phyloP scores from a whole-genome alignment of 2,797 vertebrate species.

The Botia almorhae region DNA sequence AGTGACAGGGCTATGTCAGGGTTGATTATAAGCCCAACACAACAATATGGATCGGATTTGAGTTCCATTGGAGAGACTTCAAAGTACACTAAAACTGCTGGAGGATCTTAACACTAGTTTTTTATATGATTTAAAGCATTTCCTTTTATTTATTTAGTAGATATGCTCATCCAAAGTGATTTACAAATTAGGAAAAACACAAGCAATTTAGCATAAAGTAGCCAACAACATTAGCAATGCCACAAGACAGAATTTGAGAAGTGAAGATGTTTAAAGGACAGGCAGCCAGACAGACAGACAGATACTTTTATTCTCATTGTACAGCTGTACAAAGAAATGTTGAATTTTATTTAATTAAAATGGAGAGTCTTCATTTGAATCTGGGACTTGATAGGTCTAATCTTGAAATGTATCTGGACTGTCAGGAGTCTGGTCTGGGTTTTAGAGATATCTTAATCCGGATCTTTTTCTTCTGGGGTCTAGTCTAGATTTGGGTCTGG shows the following conservation, averaged over 20 bases:
- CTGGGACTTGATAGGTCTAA: not conserved
- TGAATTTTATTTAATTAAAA: too few relatives aligned
- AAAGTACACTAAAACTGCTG: constrained; percentile 23
- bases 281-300: too few relatives aligned
- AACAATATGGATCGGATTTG: constrained; percentile 21
- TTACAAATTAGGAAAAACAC: not conserved
- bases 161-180: not conserved
- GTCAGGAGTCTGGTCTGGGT: not conserved
- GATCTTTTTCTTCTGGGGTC: not conserved
- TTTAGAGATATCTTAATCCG: not conserved
- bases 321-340: too few relatives aligned
- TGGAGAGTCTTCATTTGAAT: not conserved
- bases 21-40: constrained; percentile 45
- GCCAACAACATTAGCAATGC: too few relatives aligned
- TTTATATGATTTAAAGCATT: constrained; percentile 42
- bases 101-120: constrained; percentile 15
- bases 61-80: constrained; percentile 41
- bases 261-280: not conserved
- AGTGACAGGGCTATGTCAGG: constrained; percentile 38
- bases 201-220: not conserved
- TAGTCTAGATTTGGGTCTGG: not conserved
- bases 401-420: not conserved
- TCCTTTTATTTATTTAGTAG: not conserved
- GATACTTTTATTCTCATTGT: too few relatives aligned
- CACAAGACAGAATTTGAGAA: too few relatives aligned